Evolutionary conservation across 2,113 vertebrate species (phyloP), one percentile per base, ranked within the genome.

Genomic region (Phocoena sinus): DNA sequence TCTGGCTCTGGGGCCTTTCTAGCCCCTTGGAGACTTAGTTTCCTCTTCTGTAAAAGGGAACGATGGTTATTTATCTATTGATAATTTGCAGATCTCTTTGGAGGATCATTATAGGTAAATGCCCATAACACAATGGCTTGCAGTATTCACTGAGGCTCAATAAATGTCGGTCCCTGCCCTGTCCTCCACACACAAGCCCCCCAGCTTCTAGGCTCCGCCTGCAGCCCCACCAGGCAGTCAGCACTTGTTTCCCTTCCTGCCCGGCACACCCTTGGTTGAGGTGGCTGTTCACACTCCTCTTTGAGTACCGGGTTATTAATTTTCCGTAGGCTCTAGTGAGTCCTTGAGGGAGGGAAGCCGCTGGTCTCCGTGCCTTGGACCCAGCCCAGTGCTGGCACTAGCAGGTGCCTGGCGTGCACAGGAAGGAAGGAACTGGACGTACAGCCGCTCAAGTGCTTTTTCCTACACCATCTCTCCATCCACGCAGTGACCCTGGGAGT

Each of bases 41-140:
- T 84, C 21, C 50, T 18, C 23, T 0, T 47, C 58, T 5, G 2
- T 62, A 1, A 53, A 33, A 38, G 60, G 47, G 25, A 58, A 5
- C 1, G 6, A 56, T 8, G 68, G 12, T 62, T 23, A 8, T n/a
- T 7, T 41, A 8, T 36, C 53, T 31, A 6, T 17, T 53, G 53
- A 53, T 18, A 5, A 20, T 58, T 17, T 26, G 41, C 38, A 11
- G 50, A 53, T 82, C 13, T 53, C 82, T 94, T 11, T 13, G 41
- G 33, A 74, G 28, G 44, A 83, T 38, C 17, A 5, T 23, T 15
- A 5, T 6, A 67, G 53, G 53, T 44, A 3, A 21, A 44, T 0
- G 0, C 44, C 18, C 5, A 0, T 28, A 8, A 36, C n/a, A 1
- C 82, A 4, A 3, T 4, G 67, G 26, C 58, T 44, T 2, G 20